A percentile compares a stretch with the other conserved stretches of the same genome.
Evolutionary conservation across 2,888 invertebrate genomes (phyloP).

Genomic region (Tenthredo livida): DNA sequence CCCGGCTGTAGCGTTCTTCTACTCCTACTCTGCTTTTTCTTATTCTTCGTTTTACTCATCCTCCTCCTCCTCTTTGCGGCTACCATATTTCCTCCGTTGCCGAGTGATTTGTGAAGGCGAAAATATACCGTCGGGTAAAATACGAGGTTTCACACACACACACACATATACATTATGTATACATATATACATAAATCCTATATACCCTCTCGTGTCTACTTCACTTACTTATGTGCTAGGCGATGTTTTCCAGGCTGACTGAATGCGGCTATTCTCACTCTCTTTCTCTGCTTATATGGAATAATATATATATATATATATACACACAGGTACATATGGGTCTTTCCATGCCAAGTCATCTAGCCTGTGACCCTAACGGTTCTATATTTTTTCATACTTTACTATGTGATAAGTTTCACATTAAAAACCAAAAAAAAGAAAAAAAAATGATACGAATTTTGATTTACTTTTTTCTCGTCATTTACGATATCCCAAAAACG

Average conservation of each 20-base stretch:
- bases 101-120: conserved; percentile 69
- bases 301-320: too few species aligned
- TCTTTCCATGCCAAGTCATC: too few species aligned
- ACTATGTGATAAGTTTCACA: too few species aligned
- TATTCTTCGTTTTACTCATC: not conserved
- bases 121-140: conserved; percentile 60
- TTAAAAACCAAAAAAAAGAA: too few species aligned
- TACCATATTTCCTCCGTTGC: conserved; percentile 65
- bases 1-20: not conserved
- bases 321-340: too few species aligned
- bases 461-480: too few species aligned
- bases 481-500: too few species aligned
- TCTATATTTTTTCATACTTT: too few species aligned
- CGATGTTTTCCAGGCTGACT: not conserved
- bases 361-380: too few species aligned
- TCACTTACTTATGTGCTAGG: conserved; percentile 3
- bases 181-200: not conserved
- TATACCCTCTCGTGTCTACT: not conserved
- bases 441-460: too few species aligned
- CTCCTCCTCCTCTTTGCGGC: not conserved
- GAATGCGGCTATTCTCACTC: not conserved
- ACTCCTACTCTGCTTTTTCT: not conserved
- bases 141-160: conserved; percentile 1
- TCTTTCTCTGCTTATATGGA: too few species aligned
- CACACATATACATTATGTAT: not conserved